Conservation (phyloP, 2,113 vertebrate species). For the Rhinopomastus cyanomelas region DNA sequence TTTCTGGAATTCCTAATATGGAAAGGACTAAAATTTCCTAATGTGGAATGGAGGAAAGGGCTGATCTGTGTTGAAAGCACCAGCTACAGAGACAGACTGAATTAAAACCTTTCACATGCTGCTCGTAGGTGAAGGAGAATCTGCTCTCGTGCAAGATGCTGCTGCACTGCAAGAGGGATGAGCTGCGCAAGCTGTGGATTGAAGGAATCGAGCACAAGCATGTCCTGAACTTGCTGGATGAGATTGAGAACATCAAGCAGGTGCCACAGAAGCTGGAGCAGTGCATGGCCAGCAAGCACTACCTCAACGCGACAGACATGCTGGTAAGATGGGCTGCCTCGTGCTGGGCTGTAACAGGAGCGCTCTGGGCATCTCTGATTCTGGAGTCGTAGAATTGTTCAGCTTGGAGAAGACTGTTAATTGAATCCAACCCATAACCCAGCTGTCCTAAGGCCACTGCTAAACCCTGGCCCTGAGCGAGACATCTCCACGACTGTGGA, state of each 20-base stretch:
- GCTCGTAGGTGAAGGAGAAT: conserved; percentile 93
- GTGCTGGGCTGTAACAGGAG: neutral
- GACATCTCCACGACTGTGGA: too few relatives aligned
- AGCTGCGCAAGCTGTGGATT: conserved; percentile 97
- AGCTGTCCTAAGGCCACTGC: too few relatives aligned
- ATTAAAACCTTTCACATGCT: neutral
- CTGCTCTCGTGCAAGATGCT: conserved; percentile 98
- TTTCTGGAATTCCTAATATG: neutral
- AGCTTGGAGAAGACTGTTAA: too few relatives aligned
- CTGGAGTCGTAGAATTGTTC: too few relatives aligned
- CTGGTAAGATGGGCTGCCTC: conserved; percentile 79
- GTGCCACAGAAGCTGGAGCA: conserved; percentile 93
- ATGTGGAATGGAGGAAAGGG: neutral
- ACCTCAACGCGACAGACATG: conserved; percentile 95
- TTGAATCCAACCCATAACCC: too few relatives aligned
- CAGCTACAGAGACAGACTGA: neutral
- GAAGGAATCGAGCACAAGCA: conserved; percentile 99
- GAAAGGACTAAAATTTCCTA: too few relatives aligned
- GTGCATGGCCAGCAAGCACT: conserved; percentile 95
- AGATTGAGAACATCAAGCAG: conserved; percentile 98
- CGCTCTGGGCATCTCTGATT: neutral
- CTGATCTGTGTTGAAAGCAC: neutral
- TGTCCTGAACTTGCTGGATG: conserved; percentile 93
- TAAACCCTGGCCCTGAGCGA: too few relatives aligned
- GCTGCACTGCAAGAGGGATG: conserved; percentile 95